These are phyloP conservation scores for Drosophila tripunctata DNA, from an alignment of 2,888 invertebrate genomes.

Conservation along the genomic window DNA sequence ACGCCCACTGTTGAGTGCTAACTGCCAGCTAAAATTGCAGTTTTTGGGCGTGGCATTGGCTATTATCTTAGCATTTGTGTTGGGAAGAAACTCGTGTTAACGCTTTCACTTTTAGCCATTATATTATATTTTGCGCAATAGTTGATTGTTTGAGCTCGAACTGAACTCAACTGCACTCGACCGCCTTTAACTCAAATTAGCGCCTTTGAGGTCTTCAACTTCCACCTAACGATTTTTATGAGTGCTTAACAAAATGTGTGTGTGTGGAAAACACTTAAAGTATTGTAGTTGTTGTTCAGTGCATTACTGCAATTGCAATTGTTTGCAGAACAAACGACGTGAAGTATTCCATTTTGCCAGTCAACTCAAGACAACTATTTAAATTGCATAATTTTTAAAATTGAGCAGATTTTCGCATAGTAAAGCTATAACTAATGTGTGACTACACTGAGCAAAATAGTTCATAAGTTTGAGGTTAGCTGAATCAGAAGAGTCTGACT, in stretches of 20 bases:
- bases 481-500: no score
- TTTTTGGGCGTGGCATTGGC: constrained; percentile 42
- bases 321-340: constrained; percentile 26
- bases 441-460: not conserved
- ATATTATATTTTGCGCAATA: constrained; percentile 51
- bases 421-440: not conserved
- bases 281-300: no score
- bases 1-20: constrained; percentile 49
- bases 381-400: constrained; percentile 16
- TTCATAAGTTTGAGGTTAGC: not conserved
- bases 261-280: constrained; percentile 30
- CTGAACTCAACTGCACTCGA: constrained; percentile 21
- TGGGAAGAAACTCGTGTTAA: not conserved
- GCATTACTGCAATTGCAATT: constrained; percentile 18
- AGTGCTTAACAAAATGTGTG: constrained; percentile 6
- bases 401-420: not conserved
- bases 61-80: constrained; percentile 8
- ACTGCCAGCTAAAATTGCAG: constrained; percentile 1
- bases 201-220: constrained; percentile 7
- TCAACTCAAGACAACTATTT: constrained; percentile 5
- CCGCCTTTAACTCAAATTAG: constrained; percentile 23
- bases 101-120: constrained; percentile 69
- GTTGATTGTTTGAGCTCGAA: constrained; percentile 21
- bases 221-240: not conserved
- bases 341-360: constrained; percentile 25